Base-by-base conservation (phyloP, 2,888 invertebrate genomes). In the Neuroscelio doddi region DNA sequence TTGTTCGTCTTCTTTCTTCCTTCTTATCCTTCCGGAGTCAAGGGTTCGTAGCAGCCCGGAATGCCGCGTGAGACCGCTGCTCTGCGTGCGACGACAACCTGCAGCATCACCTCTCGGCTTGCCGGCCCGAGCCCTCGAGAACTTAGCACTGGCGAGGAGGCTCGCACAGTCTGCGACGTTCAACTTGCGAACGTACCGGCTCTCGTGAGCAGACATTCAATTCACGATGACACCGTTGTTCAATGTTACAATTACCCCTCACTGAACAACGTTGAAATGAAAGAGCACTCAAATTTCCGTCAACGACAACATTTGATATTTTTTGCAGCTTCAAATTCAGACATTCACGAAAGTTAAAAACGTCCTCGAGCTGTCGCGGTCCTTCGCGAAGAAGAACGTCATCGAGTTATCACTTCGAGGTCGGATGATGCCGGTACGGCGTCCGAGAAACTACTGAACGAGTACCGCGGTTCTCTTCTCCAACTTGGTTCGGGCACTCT, bases 381-480 rank as follows among this genome's bases (percentile, higher is more conserved):
- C 2, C 30, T 12, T 3, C 30, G 30, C 3, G 30, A 2, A 2
- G 38, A n/a, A 3, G 17, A 38, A 17, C 38, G 38, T 17, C 12
- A 38, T n/a, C n/a, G n/a, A 17, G 3, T 15, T 16, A 12, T 17
- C 12, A 16, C 7, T 4, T 16, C 17, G 1, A 74, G 73, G 78
- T 80, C 78, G 80, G 82, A 82, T 80, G 80, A 72, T 81, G 82
- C 80, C 82, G 80, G 80, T 80, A 76, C 82, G 82, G 78, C 82
- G 82, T 80, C 82, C 82, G 81, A 81, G 82, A 80, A 81, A 82
- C 82, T 81, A 82, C 82, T 82, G 82, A 82, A 80, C 81, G 79
- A 80, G 76, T 80, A 78, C 76, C 80, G 82, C 77, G 73, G 78
- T 79, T 78, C 79, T 80, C 78, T 80, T 80, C 80, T 77, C 78